These are phyloP conservation scores for Antechinus flavipes DNA, from an alignment of 2,113 vertebrate species.

Conservation along the genomic window DNA sequence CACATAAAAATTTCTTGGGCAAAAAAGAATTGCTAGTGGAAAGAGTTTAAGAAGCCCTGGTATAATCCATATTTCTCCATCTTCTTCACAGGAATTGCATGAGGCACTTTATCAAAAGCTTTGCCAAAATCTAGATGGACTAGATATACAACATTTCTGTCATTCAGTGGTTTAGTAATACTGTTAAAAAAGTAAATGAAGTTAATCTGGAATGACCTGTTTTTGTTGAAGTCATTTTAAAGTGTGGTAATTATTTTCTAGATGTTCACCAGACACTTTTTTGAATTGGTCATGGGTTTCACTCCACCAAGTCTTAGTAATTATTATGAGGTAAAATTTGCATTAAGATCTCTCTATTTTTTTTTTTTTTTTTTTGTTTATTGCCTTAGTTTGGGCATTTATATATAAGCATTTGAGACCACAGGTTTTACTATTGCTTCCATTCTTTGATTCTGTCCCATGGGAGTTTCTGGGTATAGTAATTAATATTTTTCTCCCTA, in stretches of 20 bases:
- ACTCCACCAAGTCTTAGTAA: background rate
- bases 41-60: too few species aligned
- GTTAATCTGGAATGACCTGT: background rate
- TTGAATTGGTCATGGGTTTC: background rate
- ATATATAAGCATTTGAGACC: background rate
- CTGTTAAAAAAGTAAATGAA: background rate
- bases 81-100: background rate
- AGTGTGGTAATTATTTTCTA: background rate
- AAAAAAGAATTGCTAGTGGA: too few species aligned
- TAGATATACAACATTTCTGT: background rate
- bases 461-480: background rate
- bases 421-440: background rate
- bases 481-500: too few species aligned
- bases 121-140: background rate
- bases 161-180: background rate
- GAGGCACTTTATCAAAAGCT: background rate
- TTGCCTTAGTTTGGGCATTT: background rate
- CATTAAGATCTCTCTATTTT: background rate
- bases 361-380: background rate
- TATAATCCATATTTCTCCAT: background rate
- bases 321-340: background rate
- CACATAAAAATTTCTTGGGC: too few species aligned
- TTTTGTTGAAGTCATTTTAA: background rate
- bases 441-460: background rate
- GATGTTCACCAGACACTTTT: background rate